These are phyloP conservation scores for Sphenodon punctatus DNA, from an alignment of 2,797 vertebrate genomes.

Conservation along the genomic window DNA sequence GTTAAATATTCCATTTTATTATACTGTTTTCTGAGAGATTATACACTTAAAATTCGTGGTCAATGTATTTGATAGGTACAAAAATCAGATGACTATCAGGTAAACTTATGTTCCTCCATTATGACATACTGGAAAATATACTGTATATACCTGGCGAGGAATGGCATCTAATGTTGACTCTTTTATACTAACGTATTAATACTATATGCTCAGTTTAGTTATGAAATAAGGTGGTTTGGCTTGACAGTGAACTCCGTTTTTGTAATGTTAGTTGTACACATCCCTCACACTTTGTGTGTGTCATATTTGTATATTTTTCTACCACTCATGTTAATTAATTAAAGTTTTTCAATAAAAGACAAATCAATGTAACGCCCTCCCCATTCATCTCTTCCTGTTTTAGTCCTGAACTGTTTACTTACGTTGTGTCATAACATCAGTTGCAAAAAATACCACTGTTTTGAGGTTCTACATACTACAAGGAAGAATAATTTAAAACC, in stretches of 20 bases:
- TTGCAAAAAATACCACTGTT: rapidly evolving
- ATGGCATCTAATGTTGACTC: rapidly evolving
- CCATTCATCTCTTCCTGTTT: not conserved
- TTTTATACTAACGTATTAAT: not conserved
- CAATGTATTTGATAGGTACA: not conserved
- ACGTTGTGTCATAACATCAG: not conserved
- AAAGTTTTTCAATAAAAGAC: not conserved
- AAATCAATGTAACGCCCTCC: not conserved
- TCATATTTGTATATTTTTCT: not conserved
- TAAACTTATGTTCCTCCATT: not conserved
- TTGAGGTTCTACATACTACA: not conserved
- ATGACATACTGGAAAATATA: not conserved
- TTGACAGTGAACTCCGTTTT: not conserved
- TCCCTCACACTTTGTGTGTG: not conserved
- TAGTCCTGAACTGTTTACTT: not conserved
- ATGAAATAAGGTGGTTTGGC: not conserved
- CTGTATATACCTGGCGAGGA: rapidly evolving
- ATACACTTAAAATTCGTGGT: not conserved
- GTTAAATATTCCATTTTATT: not conserved
- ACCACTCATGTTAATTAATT: not conserved
- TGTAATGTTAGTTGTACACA: not conserved
- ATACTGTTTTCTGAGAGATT: not conserved
- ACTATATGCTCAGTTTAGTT: not conserved
- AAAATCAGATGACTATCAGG: not conserved
- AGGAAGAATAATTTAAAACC: not conserved